Evolutionary conservation across 2,888 invertebrate genomes (phyloP).

Genomic region (Eupithecia centaureata): DNA sequence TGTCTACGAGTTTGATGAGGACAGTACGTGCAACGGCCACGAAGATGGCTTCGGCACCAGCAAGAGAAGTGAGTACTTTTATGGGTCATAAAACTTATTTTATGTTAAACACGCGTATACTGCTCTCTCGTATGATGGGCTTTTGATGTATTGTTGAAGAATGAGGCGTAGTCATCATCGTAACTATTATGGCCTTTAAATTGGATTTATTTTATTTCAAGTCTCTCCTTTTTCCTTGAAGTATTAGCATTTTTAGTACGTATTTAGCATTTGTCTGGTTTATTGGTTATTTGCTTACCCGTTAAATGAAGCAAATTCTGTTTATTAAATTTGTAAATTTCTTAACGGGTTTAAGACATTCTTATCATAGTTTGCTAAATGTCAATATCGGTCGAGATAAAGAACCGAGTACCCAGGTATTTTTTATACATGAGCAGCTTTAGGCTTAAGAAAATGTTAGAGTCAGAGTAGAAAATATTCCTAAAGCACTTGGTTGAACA

Average conservation of each 20-base stretch:
- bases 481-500: not conserved
- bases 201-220: not conserved
- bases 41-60: slow-evolving; percentile 75
- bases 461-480: not conserved
- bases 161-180: slow-evolving; percentile 4
- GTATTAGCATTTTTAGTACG: not conserved
- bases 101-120: slow-evolving; percentile 49
- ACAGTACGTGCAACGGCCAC: slow-evolving; percentile 70
- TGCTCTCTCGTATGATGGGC: slow-evolving; percentile 19
- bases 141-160: slow-evolving; percentile 28
- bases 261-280: not conserved
- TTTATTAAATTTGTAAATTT: not conserved
- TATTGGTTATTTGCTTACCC: not conserved
- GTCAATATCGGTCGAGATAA: not conserved
- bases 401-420: not conserved
- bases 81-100: slow-evolving; percentile 50
- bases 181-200: slow-evolving; percentile 9
- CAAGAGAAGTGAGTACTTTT: slow-evolving; percentile 74
- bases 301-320: not conserved
- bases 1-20: slow-evolving; percentile 80
- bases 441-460: not conserved
- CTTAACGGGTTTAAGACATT: not conserved
- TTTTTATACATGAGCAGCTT: not conserved
- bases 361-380: not conserved
- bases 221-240: not conserved